Base-by-base conservation (phyloP, 2,797 vertebrate species). In the Semaprochilodus insignis region DNA sequence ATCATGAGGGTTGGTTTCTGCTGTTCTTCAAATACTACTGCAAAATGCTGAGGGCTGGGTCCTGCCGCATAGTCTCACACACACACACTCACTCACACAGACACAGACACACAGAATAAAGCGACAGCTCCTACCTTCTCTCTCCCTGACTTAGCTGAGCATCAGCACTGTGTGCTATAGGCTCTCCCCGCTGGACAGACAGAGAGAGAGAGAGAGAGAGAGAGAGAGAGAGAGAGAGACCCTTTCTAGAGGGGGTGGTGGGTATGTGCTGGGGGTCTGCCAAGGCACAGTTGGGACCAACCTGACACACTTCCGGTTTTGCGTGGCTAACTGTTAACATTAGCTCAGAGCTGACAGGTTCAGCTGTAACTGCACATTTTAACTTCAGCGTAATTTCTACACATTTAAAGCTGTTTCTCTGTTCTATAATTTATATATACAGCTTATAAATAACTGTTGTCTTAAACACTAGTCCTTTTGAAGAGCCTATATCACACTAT, bases 131-230 rank as follows among this genome's bases (percentile, higher is more conserved):
- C 40, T 70, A 70, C 67, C 67, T 70, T 70, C 36, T 70, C 36
- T 70, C 36, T 70, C 36, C 4, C 40, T 40, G 17, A 40, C 66
- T 48, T 44, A 70, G 40, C 67, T 23, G 67, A 70, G 67, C 67
- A 70, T 70, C 67, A 70, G 67, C 65, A 67, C 65, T 21, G 65
- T 40, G 34, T 70, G 8, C 11, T 70, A 21, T 10, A 70, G 40
- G 4, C 23, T 70, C 65, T 67, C 67, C 48, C 67, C 2, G 4
- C 3, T 7, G 11, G 10, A 48, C 4, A 70, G 67, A 23, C 0
- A 69, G 66, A 44, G 1, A 44, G 66, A 13, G 0, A 23, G 21
- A 23, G 67, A 23, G 60, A 27, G 60, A 27, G 60, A 63, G 60
- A 63, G 25, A 63, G 25, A 27, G 60, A 15, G 60, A 27, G 60